These are phyloP conservation scores for Plecotus auritus DNA, from an alignment of 2,113 vertebrate species.

Conservation along the genomic window DNA sequence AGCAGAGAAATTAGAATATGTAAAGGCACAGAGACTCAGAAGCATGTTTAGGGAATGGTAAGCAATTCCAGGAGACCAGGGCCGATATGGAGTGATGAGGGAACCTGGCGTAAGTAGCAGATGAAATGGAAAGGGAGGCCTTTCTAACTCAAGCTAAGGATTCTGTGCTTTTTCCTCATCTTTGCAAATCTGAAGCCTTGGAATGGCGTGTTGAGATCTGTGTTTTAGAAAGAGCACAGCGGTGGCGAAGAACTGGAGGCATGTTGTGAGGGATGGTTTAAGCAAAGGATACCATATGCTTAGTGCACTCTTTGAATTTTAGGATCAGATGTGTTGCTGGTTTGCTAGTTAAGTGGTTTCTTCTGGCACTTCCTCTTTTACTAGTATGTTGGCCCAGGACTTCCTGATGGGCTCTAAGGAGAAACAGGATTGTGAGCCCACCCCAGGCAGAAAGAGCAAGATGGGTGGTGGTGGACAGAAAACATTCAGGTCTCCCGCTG, in stretches of 20 bases:
- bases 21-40: background rate
- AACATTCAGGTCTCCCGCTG: background rate
- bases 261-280: background rate
- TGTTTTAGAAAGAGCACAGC: background rate
- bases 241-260: background rate
- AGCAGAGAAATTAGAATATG: background rate
- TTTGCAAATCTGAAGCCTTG: background rate
- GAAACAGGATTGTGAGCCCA: background rate
- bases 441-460: background rate
- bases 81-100: background rate
- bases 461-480: background rate
- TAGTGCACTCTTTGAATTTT: background rate
- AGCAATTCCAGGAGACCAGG: background rate
- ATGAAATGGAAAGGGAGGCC: background rate
- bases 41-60: background rate
- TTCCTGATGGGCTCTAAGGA: background rate
- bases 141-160: background rate
- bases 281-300: background rate
- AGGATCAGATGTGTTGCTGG: background rate
- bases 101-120: background rate
- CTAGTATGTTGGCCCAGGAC: background rate
- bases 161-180: background rate
- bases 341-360: constrained; percentile 1
- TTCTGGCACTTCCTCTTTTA: background rate
- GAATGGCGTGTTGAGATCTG: background rate